phyloP scores from a whole-genome alignment of 2,113 vertebrate genomes.

The Thamnophis sirtalis region DNA sequence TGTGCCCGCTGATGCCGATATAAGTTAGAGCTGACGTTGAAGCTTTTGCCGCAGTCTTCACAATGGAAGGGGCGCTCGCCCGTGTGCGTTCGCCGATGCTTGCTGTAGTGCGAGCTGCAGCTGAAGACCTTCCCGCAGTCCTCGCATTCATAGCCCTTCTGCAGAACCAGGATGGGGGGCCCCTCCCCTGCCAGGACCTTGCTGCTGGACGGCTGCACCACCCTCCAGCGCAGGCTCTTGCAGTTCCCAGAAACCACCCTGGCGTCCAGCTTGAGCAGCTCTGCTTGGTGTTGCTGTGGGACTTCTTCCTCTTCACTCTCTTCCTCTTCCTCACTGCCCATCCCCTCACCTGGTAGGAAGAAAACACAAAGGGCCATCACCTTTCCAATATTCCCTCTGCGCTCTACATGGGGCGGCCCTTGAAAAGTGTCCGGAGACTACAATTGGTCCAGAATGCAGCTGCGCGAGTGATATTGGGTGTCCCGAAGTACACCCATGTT shows the following conservation, averaged over 20 bases:
- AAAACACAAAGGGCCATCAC: neutral
- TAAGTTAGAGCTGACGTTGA: constrained; percentile 79
- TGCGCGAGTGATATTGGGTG: no score
- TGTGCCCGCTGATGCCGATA: constrained; percentile 84
- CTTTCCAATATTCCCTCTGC: neutral
- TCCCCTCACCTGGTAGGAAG: neutral
- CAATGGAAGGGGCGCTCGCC: constrained; percentile 79
- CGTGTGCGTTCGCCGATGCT: constrained; percentile 65
- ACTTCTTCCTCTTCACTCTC: constrained; percentile 11
- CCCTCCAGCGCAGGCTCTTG: constrained; percentile 25
- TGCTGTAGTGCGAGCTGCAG: constrained; percentile 80
- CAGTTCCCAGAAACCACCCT: neutral
- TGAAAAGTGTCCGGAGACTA: no score
- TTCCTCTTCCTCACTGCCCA: neutral
- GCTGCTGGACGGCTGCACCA: constrained; percentile 7
- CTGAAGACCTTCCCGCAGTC: constrained; percentile 86
- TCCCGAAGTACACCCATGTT: no score
- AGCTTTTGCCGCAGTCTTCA: constrained; percentile 72
- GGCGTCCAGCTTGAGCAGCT: constrained; percentile 16
- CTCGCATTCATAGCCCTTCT: constrained; percentile 66
- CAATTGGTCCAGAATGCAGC: no score
- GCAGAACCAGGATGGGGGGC: constrained; percentile 48
- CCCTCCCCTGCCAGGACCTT: neutral
- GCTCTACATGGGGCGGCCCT: no score
- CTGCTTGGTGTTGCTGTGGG: accelerated